Base-by-base conservation (phyloP, 2,113 vertebrate genomes). In the Melanerpes aurifrons region DNA sequence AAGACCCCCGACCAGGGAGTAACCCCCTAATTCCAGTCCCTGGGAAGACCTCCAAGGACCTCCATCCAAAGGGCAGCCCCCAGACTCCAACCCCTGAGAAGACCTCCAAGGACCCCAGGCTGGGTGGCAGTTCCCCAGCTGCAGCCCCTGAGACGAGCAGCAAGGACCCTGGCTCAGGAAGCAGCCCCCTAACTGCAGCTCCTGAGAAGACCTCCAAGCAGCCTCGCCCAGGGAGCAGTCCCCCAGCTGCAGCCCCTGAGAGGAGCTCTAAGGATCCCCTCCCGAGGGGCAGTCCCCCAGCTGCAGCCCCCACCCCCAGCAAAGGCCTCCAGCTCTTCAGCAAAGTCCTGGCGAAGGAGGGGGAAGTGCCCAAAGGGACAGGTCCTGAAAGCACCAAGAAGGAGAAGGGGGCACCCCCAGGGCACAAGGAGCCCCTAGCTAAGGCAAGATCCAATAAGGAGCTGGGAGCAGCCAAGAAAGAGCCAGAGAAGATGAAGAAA, bases 401-500 rank as follows among this genome's bases (percentile, higher is more conserved):
- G 61, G 93, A 90, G 86, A 84, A 45, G 16, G 69, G 13, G 81
- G 21, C 37, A 48, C 24, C 35, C 6, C 75, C 1, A 7, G 91
- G 45, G 45, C 86, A 43, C 11, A 59, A 96, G 7, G 91, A 89
- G 40, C 87, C 43, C 37, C 15, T 67, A 56, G 9, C 29, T 68
- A 28, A 90, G 86, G 81, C 0, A 1, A 82, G 50, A 37, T 4
- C 15, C n/a, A 40, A 56, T 50, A 67, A 5, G 31, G 66, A 89
- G 40, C 24, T 1, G 16, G 25, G 45, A 1, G 32, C 20, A 13
- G 40, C 19, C 24, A 48, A 35, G 70, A 61, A 71, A 6, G 69
- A 93, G 50, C 29, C 47, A 3, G 79, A 95, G 94, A 24, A 94
- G 80, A 69, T 95, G 73, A 47, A 86, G 82, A 35, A 40, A 45